A percentile compares a stretch with the other conserved stretches of the same genome.
Conservation (phyloP, 2,113 vertebrate genomes). For the Mirounga angustirostris region DNA sequence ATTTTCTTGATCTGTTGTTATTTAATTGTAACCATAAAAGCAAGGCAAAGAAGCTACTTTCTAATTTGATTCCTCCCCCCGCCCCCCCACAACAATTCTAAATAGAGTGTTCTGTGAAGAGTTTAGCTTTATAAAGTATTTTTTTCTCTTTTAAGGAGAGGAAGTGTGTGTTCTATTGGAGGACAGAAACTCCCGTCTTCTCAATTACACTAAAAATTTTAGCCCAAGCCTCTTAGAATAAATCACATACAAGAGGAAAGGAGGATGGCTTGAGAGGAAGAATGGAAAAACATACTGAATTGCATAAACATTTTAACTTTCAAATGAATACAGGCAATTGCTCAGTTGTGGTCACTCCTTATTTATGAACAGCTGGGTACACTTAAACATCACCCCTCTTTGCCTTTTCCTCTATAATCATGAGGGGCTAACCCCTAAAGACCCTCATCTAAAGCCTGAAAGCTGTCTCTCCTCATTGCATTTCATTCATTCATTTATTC, state of each 20-base stretch:
- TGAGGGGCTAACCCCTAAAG: background rate
- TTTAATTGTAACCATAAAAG: slow-evolving; percentile 50
- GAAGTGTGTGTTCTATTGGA: slow-evolving; percentile 70
- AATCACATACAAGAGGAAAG: slow-evolving; percentile 65
- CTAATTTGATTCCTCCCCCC: slow-evolving; percentile 32
- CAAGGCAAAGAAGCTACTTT: slow-evolving; percentile 66
- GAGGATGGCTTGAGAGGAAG: slow-evolving; percentile 59
- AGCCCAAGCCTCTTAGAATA: slow-evolving; percentile 72
- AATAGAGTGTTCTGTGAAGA: slow-evolving; percentile 59
- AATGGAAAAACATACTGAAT: slow-evolving; percentile 62
- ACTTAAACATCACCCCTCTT: background rate
- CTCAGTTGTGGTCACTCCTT: slow-evolving; percentile 35
- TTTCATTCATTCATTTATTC: background rate
- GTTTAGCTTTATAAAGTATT: slow-evolving; percentile 46
- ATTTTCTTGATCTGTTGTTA: slow-evolving; percentile 60
- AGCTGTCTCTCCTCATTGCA: background rate
- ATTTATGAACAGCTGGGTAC: background rate
- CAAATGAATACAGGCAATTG: slow-evolving; percentile 22
- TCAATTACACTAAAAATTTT: slow-evolving; percentile 60
- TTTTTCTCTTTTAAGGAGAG: slow-evolving; percentile 72
- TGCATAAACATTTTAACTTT: slow-evolving; percentile 61
- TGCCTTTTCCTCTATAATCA: background rate
- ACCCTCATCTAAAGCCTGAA: background rate
- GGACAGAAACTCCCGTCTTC: slow-evolving; percentile 73
- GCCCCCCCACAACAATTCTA: slow-evolving; percentile 34